phyloP scores from a whole-genome alignment of 2,888 invertebrate species.

The Dolomedes plantarius region DNA sequence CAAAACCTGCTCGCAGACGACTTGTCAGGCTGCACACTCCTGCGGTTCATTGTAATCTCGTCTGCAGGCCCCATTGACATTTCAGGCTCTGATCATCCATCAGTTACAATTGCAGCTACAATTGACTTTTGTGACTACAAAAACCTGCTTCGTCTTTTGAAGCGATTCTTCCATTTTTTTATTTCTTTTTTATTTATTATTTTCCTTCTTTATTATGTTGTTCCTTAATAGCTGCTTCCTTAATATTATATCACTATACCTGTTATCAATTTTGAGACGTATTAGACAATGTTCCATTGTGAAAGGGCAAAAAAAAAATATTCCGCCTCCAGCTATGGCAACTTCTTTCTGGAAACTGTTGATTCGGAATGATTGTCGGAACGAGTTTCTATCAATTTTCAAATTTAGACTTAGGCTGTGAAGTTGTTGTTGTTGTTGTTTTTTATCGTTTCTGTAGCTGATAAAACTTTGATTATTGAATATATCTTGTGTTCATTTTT shows the following conservation, averaged over 20 bases:
- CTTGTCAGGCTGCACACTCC: slow-evolving; percentile 4
- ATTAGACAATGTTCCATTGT: slow-evolving; percentile 14
- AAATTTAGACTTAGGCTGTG: neutral
- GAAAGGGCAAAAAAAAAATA: neutral
- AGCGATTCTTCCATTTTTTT: neutral
- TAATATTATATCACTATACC: slow-evolving; percentile 18
- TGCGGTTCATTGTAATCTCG: slow-evolving; percentile 14
- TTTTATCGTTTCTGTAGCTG: neutral
- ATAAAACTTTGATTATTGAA: slow-evolving; percentile 2
- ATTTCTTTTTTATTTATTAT: too few relatives aligned
- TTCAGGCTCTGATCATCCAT: neutral
- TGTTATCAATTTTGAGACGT: slow-evolving; percentile 12
- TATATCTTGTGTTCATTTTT: neutral
- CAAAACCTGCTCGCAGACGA: slow-evolving; percentile 14
- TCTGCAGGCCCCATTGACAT: neutral
- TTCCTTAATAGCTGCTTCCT: slow-evolving; percentile 12
- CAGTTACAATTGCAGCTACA: slow-evolving; percentile 14
- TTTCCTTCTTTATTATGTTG: neutral
- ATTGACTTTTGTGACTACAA: slow-evolving; percentile 29
- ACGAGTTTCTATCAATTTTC: slow-evolving; percentile 14
- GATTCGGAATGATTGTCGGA: neutral
- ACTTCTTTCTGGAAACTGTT: neutral
- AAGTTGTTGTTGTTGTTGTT: too few relatives aligned
- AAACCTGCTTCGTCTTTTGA: slow-evolving; percentile 36
- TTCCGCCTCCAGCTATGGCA: neutral